Evolutionary conservation across 1,140 invertebrate genomes (phyloP), one percentile per base, ranked within the genome.

Genomic region (Hestina assimilis): DNA sequence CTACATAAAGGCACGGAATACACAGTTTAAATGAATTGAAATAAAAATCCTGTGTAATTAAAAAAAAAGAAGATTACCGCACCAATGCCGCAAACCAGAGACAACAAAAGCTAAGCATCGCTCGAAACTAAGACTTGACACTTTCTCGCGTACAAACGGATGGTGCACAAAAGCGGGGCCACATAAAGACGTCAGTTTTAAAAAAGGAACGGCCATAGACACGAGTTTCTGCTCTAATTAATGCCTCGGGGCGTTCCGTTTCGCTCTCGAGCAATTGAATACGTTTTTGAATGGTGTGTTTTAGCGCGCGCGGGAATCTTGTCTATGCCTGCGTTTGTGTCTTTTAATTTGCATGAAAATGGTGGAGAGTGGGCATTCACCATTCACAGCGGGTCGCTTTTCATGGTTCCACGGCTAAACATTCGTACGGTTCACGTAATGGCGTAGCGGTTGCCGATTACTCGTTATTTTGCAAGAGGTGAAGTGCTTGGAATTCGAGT

Each of bases 311-410:
- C 65, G 69, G 63, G 69, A 77, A 77, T 74, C 76, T 82, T 83
- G 74, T 80, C 69, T 84, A 75, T 79, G 78, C 69, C 63, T 71
- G 58, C 72, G 72, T 83, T 83, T 81, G 78, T 80, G 76, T 84
- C 82, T 87, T 87, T 87, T 87, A 87, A 87, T 87, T 87, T 87
- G 78, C 79, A 84, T 83, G 70, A 87, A 87, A 85, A 83, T 84
- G 79, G 73, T 81, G 75, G 72, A 68, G 74, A 77, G 79, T 73
- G 65, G 72, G 79, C 78, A 78, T 81, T 73, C 79, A 65, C 56
- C 57, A 72, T 78, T 72, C 66, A 73, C 59, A 21, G 60, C 61
- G 57, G 69, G 66, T 58, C 67, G 66, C 68, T 71, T 80, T 83
- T 79, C 74, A 82, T 69, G 46, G 40, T 56, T 72, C 66, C 63